A percentile compares a stretch with the other conserved stretches of the same genome.
phyloP scores from a whole-genome alignment of 2,797 vertebrate species.

The Micrastur ruficollis region DNA sequence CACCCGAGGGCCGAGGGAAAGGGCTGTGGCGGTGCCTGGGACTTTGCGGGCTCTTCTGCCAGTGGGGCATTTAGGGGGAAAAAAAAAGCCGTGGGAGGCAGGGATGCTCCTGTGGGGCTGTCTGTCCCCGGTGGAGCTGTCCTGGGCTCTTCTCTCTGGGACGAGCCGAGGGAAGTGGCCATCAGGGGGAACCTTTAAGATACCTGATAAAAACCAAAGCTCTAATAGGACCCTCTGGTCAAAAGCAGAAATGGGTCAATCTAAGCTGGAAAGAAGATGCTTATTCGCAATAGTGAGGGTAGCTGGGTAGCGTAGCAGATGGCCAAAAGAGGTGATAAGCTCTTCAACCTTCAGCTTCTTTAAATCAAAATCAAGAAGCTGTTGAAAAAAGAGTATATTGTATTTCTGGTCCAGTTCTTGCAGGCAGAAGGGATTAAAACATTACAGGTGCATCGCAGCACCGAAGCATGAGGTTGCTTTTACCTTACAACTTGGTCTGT shows the following conservation, averaged over 20 bases:
- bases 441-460: background rate
- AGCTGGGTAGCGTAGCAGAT: background rate
- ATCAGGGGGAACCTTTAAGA: too few relatives aligned
- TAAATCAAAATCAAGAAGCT: background rate
- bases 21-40: background rate
- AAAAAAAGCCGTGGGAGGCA: background rate
- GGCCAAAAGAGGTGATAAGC: background rate
- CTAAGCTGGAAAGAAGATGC: background rate
- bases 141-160: background rate
- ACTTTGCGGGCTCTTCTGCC: background rate
- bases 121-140: background rate
- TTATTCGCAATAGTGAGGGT: background rate
- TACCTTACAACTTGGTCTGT: rapidly evolving
- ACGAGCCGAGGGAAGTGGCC: rapidly evolving
- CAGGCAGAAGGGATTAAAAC: background rate
- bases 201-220: background rate
- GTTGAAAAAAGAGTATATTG: background rate
- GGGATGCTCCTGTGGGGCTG: background rate
- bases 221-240: background rate
- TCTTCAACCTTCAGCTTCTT: background rate
- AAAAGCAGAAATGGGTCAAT: background rate
- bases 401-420: background rate
- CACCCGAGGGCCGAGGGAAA: background rate
- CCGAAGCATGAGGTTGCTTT: background rate
- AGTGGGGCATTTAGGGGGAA: rapidly evolving